Percentiles rank a stretch among this genome's conserved stretches.
phyloP scores from a whole-genome alignment of 2,888 invertebrate genomes.

The Sclerodermus sp. region DNA sequence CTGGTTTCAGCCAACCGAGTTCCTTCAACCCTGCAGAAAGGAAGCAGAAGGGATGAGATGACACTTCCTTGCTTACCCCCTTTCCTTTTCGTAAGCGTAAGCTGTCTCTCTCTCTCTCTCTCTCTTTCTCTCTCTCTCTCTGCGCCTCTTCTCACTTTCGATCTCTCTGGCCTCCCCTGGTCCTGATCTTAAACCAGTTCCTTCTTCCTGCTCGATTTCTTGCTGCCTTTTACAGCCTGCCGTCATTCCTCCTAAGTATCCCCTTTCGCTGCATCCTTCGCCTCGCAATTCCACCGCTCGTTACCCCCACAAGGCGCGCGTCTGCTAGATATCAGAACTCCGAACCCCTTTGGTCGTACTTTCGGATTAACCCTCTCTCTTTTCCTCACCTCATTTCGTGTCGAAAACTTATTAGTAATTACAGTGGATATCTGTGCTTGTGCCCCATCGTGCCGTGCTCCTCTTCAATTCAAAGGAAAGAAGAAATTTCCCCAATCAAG shows the following conservation, averaged over 20 bases:
- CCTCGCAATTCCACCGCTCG: conserved; percentile 5
- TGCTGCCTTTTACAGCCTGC: conserved; percentile 8
- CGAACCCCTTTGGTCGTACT: conserved; percentile 53
- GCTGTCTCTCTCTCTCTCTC: conserved; percentile 10
- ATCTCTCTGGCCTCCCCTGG: conserved; percentile 8
- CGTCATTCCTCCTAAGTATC: conserved; percentile 3
- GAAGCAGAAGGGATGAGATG: conserved; percentile 6
- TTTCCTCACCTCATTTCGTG: conserved; percentile 59
- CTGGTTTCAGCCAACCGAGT: conserved; percentile 51
- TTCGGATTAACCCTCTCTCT: conserved; percentile 57
- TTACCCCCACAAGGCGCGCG: conserved; percentile 29
- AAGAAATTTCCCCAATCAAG: conserved; percentile 9
- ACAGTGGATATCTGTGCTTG: conserved; percentile 55
- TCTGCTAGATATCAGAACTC: conserved; percentile 31
- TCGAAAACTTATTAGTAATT: conserved; percentile 59
- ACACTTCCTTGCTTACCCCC: conserved; percentile 16
- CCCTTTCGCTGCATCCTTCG: conserved; percentile 18
- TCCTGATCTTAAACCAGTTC: conserved; percentile 14
- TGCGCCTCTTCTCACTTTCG: background rate
- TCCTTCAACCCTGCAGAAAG: conserved; percentile 20
- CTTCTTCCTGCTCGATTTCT: conserved; percentile 6
- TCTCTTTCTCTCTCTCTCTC: background rate
- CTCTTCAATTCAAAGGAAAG: conserved; percentile 44
- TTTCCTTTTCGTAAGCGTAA: no score
- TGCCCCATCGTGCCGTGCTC: no score